Evolutionary conservation across 2,797 vertebrate species (phyloP).

Genomic region (Anableps anableps): DNA sequence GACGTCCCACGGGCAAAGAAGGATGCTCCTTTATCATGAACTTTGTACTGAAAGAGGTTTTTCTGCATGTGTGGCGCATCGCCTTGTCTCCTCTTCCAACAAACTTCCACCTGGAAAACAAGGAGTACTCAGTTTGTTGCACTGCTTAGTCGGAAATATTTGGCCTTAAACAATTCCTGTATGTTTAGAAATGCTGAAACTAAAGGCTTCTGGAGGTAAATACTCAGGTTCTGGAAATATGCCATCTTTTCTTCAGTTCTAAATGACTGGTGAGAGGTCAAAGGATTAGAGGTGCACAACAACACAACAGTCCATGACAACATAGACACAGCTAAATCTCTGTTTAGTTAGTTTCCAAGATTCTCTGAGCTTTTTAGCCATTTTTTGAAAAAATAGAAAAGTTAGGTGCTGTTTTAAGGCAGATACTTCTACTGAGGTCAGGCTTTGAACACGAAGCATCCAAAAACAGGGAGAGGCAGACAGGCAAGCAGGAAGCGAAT

Average conservation of each 20-base stretch:
- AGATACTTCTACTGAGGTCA: background rate
- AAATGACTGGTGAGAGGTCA: background rate
- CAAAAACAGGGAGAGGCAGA: background rate
- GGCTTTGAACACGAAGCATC: background rate
- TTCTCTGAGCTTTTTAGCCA: background rate
- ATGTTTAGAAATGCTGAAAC: background rate
- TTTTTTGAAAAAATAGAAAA: background rate
- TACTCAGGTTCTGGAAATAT: background rate
- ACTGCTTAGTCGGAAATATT: background rate
- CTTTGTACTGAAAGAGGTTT: constrained; percentile 91
- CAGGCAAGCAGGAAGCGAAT: background rate
- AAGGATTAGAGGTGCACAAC: background rate
- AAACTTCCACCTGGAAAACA: constrained; percentile 85
- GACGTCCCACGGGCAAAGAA: constrained; percentile 93
- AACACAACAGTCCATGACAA: background rate
- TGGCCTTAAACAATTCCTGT: background rate
- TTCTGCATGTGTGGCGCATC: constrained; percentile 53
- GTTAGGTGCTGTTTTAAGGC: background rate
- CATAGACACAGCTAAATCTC: background rate
- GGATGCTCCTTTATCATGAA: constrained; percentile 89
- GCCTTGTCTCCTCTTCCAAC: constrained; percentile 72
- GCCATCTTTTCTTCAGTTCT: background rate
- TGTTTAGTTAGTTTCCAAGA: background rate
- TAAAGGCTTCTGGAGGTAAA: background rate
- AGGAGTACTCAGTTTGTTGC: background rate